phyloP scores from a whole-genome alignment of 2,888 invertebrate species.

The Spodoptera littoralis region DNA sequence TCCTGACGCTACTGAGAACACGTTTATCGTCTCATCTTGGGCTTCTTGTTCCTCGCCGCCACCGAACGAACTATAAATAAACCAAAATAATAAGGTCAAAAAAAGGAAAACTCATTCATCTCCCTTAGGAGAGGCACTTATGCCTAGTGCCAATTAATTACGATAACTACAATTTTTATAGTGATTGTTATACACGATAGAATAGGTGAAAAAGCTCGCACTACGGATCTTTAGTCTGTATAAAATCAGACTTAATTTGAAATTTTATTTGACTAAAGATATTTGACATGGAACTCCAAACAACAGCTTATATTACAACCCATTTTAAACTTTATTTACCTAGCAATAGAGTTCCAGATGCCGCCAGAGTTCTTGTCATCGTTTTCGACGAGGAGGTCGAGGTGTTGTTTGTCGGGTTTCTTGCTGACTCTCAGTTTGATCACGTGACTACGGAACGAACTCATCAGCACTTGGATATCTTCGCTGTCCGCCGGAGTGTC shows the following conservation, averaged over 20 bases:
- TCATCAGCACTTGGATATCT: constrained; percentile 94
- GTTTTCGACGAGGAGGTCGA: constrained; percentile 96
- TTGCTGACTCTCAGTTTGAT: constrained; percentile 97
- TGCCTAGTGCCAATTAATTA: too few relatives aligned
- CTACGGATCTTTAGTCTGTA: too few relatives aligned
- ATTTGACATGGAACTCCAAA: background rate
- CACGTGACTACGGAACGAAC: constrained; percentile 96
- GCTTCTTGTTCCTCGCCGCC: constrained; percentile 89
- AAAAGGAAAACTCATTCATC: too few relatives aligned
- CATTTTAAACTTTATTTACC: constrained; percentile 80
- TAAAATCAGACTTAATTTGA: too few relatives aligned
- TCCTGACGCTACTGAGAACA: constrained; percentile 99
- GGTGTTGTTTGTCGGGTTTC: constrained; percentile 95
- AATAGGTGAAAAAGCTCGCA: too few relatives aligned
- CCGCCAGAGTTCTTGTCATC: constrained; percentile 91
- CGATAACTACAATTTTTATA: too few relatives aligned
- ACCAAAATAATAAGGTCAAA: background rate
- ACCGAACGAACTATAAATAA: constrained; percentile 86
- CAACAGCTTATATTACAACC: background rate
- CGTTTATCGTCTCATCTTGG: constrained; percentile 95
- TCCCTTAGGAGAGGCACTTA: too few relatives aligned
- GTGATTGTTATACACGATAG: too few relatives aligned
- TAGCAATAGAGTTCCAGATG: constrained; percentile 98
- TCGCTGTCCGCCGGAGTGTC: constrained; percentile 91
- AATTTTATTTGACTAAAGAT: too few relatives aligned